phyloP scores from a whole-genome alignment of 1,140 invertebrate species.

The Mylabris phalerata region DNA sequence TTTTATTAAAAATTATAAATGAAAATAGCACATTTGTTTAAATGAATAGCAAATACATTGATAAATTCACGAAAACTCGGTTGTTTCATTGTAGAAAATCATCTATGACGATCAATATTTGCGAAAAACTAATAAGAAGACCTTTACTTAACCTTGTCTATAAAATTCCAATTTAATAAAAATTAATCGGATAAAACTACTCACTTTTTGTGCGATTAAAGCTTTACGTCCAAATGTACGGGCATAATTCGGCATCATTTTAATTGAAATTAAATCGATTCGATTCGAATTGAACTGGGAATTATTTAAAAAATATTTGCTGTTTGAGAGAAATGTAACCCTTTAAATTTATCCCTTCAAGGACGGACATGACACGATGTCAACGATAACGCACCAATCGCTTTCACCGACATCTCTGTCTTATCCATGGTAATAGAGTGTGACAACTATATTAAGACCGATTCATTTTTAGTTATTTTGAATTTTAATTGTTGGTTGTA shows the following conservation, averaged over 20 bases:
- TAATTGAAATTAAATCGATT: not conserved
- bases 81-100: constrained; percentile 8
- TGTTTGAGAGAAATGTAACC: too few relatives aligned
- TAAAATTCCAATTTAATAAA: constrained; percentile 1
- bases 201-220: constrained; percentile 1
- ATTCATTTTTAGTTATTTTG: too few relatives aligned
- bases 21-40: not conserved
- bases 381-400: too few relatives aligned
- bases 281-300: too few relatives aligned
- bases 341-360: too few relatives aligned
- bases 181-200: not conserved
- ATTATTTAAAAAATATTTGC: too few relatives aligned
- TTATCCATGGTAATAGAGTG: too few relatives aligned
- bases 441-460: too few relatives aligned
- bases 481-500: too few relatives aligned
- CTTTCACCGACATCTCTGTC: too few relatives aligned
- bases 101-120: constrained; percentile 1
- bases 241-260: constrained; percentile 9
- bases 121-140: not conserved
- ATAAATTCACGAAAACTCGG: constrained; percentile 1
- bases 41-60: constrained; percentile 1
- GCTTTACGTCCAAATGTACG: constrained; percentile 6
- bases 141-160: constrained; percentile 12
- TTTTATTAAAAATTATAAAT: not conserved
- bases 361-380: too few relatives aligned